Evolutionary conservation across 64 coral and sea anemone species (phyloP), one percentile per base, ranked within the genome.

Genomic region (Montipora cactus): DNA sequence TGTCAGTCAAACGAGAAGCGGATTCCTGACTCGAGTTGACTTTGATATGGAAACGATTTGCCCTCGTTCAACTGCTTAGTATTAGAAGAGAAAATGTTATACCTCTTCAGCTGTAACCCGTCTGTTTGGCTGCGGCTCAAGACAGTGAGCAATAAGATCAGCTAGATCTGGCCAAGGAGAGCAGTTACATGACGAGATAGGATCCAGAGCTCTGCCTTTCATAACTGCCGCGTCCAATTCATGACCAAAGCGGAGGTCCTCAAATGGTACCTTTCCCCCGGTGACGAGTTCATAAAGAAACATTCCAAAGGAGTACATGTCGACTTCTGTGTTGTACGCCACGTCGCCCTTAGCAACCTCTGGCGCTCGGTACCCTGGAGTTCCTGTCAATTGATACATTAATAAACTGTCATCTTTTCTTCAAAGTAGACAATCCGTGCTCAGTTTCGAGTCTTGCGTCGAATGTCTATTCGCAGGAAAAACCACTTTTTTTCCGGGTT

Each of bases 221-320:
- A 99, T 85, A 0, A 99, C 95, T 58, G 98, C 98, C 22, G 92
- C 95, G 11, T 99, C 98, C 16, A 96, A 51, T 79, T 99, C 92
- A 69, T 87, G 94, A 19, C 92, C 80, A 58, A 99, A 99, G 49
- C 89, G 95, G 19, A 99, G 89, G 89, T 99, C 95, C 48, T 94
- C 95, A 90, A 99, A 99, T 25, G 98, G 98, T 46, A 89, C 91
- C 74, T 76, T 92, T 1, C 98, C 98, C 2, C 94, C 95, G 11
- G 98, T 99, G 7, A 96, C 94, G 25, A 99, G 92, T 55, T 96
- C 98, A 53, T 99, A 99, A 4, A 99, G 85, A 37, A 99, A 88
- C 92, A 99, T 99, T 7, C 98, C 98, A 47, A 96, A 96, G 0
- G 98, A 99, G 64, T 96, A 99, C 88, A 99, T 96, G 49, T 99